Conservation (phyloP, 1,140 invertebrate genomes). For the Danaus melanippus region DNA sequence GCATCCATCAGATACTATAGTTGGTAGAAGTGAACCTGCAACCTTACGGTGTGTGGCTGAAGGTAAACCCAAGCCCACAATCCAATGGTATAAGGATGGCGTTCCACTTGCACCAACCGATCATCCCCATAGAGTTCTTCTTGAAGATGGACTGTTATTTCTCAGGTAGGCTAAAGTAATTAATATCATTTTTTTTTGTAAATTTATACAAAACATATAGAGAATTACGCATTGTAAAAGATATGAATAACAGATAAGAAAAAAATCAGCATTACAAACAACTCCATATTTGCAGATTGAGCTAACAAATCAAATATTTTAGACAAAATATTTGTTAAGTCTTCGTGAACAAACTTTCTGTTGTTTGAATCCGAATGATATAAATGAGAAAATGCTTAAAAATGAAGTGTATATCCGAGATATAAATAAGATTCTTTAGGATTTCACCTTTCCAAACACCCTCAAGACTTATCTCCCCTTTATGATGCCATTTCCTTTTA, state of each 20-base stretch:
- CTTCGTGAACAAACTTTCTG: no score
- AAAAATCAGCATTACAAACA: slow-evolving; percentile 1
- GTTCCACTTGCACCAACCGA: slow-evolving; percentile 11
- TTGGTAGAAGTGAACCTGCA: slow-evolving; percentile 91
- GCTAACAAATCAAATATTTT: background rate
- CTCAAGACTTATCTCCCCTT: slow-evolving; percentile 11
- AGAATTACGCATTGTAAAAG: slow-evolving; percentile 3
- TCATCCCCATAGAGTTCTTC: slow-evolving; percentile 82
- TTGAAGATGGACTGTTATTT: slow-evolving; percentile 94
- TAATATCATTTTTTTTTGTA: slow-evolving; percentile 1
- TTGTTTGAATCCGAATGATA: no score
- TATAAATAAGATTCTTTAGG: slow-evolving; percentile 3
- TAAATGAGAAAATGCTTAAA: background rate
- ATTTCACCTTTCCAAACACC: slow-evolving; percentile 2
- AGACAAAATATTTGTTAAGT: no score
- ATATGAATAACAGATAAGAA: background rate
- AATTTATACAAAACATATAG: slow-evolving; percentile 1
- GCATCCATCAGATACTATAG: slow-evolving; percentile 93
- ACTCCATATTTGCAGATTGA: background rate
- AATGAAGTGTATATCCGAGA: background rate
- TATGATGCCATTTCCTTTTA: slow-evolving; percentile 33
- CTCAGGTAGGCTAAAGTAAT: slow-evolving; percentile 74
- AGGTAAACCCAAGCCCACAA: slow-evolving; percentile 87
- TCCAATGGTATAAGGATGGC: slow-evolving; percentile 81
- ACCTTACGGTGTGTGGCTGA: slow-evolving; percentile 93